Evolutionary conservation across 2,797 vertebrate species (phyloP), one percentile per base, ranked within the genome.

Genomic region (Acrossocheilus fasciatus): DNA sequence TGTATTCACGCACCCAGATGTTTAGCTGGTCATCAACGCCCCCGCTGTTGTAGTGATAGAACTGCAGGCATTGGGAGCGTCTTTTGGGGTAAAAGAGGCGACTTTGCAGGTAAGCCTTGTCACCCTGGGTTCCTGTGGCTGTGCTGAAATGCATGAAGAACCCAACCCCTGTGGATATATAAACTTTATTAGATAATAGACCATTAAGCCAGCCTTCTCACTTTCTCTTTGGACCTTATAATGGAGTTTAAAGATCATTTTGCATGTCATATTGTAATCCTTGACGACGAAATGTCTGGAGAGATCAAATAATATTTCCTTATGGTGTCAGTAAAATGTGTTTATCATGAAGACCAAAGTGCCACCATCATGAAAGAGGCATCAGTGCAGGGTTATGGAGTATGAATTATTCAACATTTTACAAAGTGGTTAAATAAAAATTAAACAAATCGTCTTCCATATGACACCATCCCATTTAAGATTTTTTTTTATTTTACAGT

Each of bases 91-190:
- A 96, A 26, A 98, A 88, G 41, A 90, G 88, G 6, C 96, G 93
- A 86, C 95, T 98, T 92, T 97, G 95, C 89, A 98, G 91, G 23
- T 89, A 0, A 0, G 96, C 96, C 0, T 2, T 88, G n/a, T 84
- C 89, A 12, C 92, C 94, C 4, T 66, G 39, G 1, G 1, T 82
- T 39, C 91, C 93, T 50, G 88, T 79, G 0, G 90, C 91, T 11
- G 95, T 96, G 86, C 94, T 70, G 6, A 97, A 97, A 92, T 98
- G 96, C 97, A 98, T 97, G 90, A 97, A 97, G 93, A 93, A 96
- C 8, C 97, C 98, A 88, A 92, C 93, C 77, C 92, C 97, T 98
- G 92, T 41, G 54, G 7, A 75, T 12, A 1, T 20, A 57, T 30
- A 41, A n/a, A 83, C 41, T 6, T 11, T 36, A 47, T 83, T 47